Evolutionary conservation across 1,140 invertebrate genomes (phyloP).

Genomic region (Dreissena polymorpha): DNA sequence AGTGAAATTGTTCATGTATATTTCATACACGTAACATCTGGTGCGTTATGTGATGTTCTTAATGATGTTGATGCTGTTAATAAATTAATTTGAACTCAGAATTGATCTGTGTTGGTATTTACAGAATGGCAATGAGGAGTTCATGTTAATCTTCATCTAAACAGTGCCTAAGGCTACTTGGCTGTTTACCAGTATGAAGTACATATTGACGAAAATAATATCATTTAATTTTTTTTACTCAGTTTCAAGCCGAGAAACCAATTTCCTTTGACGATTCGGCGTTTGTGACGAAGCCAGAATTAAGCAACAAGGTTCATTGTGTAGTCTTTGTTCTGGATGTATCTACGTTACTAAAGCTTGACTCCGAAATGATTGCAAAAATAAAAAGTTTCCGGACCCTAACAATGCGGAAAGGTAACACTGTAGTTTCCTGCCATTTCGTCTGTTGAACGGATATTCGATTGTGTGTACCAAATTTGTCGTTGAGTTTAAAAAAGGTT

Average conservation of each 20-base stretch:
- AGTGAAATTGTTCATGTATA: too few relatives aligned
- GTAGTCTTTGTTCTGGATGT: slow-evolving; percentile 37
- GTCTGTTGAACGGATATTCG: neutral
- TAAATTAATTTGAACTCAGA: too few relatives aligned
- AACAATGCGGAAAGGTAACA: slow-evolving; percentile 31
- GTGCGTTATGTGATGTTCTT: too few relatives aligned
- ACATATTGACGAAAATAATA: too few relatives aligned
- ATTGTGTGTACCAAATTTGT: neutral
- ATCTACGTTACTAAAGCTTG: slow-evolving; percentile 5
- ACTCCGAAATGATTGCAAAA: neutral
- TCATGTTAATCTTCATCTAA: too few relatives aligned
- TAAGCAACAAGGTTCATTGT: slow-evolving; percentile 35
- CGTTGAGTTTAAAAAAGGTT: neutral
- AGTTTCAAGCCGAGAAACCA: slow-evolving; percentile 17
- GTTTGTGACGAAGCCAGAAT: slow-evolving; percentile 5
- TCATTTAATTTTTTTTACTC: neutral
- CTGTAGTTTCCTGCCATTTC: neutral
- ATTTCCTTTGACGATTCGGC: slow-evolving; percentile 7
- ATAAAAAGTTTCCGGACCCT: slow-evolving; percentile 15
- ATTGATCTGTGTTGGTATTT: too few relatives aligned
- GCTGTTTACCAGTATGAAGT: too few relatives aligned
- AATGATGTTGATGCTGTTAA: too few relatives aligned
- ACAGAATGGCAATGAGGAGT: too few relatives aligned
- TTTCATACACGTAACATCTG: too few relatives aligned
- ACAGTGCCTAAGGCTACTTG: too few relatives aligned